These are phyloP conservation scores for Xenops minutus DNA, from an alignment of 2,797 vertebrate species.

Conservation along the genomic window DNA sequence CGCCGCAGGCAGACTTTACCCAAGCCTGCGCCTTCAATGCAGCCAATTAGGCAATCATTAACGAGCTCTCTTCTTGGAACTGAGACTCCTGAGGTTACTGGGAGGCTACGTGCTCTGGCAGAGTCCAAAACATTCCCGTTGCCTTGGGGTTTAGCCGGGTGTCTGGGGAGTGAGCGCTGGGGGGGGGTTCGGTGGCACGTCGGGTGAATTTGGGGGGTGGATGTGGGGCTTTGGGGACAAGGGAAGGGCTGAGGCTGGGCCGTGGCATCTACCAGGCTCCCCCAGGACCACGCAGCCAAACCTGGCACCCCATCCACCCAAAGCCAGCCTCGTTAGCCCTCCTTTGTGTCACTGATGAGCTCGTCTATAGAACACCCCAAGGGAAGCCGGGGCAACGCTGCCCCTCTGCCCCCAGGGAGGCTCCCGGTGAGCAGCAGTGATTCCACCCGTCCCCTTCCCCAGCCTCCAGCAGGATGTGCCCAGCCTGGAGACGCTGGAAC, in stretches of 20 bases:
- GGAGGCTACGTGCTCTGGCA: background rate
- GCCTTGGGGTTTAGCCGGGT: background rate
- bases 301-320: background rate
- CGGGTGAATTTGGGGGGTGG: background rate
- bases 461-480: constrained; percentile 90
- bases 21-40: background rate
- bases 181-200: background rate
- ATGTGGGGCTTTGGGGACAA: accelerated
- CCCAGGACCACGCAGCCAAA: background rate
- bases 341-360: accelerated
- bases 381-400: accelerated
- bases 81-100: background rate
- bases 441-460: background rate
- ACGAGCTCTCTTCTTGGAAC: background rate
- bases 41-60: constrained; percentile 31
- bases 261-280: accelerated
- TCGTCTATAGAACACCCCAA: accelerated
- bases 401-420: background rate
- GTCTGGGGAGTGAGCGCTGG: accelerated
- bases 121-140: background rate
- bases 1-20: constrained; percentile 10
- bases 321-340: accelerated
- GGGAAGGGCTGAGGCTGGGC: background rate
- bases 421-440: background rate
- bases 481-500: constrained; percentile 85